These are phyloP conservation scores for Planococcus citri DNA, from an alignment of 1,140 invertebrate genomes.

Conservation along the genomic window DNA sequence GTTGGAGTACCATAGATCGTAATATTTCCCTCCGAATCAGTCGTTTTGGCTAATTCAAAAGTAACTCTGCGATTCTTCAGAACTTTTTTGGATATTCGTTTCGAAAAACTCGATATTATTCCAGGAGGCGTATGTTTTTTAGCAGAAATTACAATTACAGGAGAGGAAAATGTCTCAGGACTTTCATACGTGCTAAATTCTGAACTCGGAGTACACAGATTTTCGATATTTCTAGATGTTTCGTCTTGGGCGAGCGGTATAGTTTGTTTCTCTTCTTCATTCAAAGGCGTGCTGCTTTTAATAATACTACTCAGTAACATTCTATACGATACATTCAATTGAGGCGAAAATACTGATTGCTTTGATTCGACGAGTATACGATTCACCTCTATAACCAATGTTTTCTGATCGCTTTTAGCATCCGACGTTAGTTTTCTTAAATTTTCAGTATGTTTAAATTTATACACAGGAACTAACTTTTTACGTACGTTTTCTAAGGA, in stretches of 20 bases:
- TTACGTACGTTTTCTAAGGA: neutral
- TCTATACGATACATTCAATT: neutral
- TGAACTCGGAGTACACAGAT: too few relatives aligned
- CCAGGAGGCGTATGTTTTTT: neutral
- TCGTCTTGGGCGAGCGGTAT: neutral
- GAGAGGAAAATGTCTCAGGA: neutral
- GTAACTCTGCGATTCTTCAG: neutral
- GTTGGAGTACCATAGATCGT: neutral
- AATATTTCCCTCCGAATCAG: neutral
- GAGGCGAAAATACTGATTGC: neutral
- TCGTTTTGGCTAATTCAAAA: neutral
- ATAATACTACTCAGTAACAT: neutral
- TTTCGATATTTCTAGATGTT: neutral
- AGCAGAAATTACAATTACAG: neutral
- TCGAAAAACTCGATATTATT: neutral
- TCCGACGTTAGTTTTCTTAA: neutral
- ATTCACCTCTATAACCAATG: neutral
- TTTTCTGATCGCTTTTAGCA: neutral
- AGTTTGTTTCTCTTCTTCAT: neutral
- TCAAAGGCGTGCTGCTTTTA: neutral
- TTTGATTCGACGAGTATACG: neutral
- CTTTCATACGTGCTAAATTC: too few relatives aligned
- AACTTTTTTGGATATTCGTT: neutral
- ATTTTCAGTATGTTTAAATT: neutral
- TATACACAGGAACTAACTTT: neutral